Conservation (phyloP, 2,797 vertebrate species). For the Paratrypauchen microcephalus region DNA sequence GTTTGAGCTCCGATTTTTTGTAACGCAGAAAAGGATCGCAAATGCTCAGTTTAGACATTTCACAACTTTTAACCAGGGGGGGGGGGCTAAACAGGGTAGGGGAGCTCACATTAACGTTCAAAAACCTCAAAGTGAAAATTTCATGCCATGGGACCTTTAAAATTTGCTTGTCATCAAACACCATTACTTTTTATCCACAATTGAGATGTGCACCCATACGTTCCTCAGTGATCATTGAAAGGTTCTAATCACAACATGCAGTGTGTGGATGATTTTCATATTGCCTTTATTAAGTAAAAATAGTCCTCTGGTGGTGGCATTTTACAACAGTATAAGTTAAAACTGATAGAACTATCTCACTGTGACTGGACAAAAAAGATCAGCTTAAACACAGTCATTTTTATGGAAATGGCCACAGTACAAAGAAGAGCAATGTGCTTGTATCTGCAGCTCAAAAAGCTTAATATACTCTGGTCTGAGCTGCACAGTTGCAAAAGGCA, state of each 20-base stretch:
- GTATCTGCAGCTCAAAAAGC: constrained; percentile 34
- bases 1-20: no score
- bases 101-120: no score
- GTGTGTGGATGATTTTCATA: constrained; percentile 50
- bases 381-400: constrained; percentile 61
- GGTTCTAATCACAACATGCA: constrained; percentile 14
- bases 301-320: constrained; percentile 72
- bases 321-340: constrained; percentile 63
- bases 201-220: neutral
- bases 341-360: constrained; percentile 55
- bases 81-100: no score
- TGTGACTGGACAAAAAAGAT: constrained; percentile 50
- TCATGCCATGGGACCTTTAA: no score
- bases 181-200: neutral
- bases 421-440: constrained; percentile 29
- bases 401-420: constrained; percentile 43
- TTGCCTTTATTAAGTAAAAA: constrained; percentile 78
- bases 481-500: constrained; percentile 51
- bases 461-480: constrained; percentile 40
- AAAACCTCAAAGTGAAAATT: no score
- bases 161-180: neutral
- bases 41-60: no score
- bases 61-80: no score
- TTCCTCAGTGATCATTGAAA: constrained; percentile 37
- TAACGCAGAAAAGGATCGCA: no score